phyloP scores from a whole-genome alignment of 1,140 invertebrate species.

The Carcinoscorpius rotundicauda region DNA sequence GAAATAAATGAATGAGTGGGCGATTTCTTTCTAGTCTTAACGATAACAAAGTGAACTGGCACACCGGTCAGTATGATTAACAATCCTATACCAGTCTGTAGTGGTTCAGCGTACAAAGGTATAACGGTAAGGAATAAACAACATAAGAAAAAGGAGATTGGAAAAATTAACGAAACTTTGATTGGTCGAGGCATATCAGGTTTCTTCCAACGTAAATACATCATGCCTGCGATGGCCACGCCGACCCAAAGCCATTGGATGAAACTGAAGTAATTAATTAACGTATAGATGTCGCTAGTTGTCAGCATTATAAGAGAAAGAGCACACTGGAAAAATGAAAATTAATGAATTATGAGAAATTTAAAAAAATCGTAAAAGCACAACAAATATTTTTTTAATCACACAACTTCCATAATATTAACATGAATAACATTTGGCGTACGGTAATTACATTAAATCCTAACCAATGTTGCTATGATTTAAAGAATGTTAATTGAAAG shows the following conservation, averaged over 20 bases:
- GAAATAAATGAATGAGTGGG: no score
- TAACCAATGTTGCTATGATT: no score
- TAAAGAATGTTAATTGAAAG: no score
- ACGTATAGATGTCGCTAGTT: constrained; percentile 51
- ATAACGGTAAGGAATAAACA: constrained; percentile 41
- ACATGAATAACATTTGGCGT: no score
- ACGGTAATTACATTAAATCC: no score
- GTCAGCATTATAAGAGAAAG: constrained; percentile 57
- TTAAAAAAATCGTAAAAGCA: constrained; percentile 4
- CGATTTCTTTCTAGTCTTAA: no score
- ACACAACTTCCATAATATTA: no score
- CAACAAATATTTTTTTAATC: no score
- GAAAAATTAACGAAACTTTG: constrained; percentile 42
- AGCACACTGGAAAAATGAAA: constrained; percentile 44
- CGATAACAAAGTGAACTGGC: constrained; percentile 39
- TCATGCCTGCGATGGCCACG: constrained; percentile 57
- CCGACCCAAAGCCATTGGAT: constrained; percentile 64
- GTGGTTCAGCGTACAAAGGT: constrained; percentile 36
- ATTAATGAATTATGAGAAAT: constrained; percentile 11
- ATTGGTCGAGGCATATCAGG: constrained; percentile 69
- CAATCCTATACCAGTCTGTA: constrained; percentile 30
- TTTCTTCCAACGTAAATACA: constrained; percentile 55
- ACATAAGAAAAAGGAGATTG: constrained; percentile 41
- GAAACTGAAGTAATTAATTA: constrained; percentile 69
- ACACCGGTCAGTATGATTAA: constrained; percentile 39